phyloP scores from a whole-genome alignment of 2,888 invertebrate species.

The Mesorhabditis sp. region DNA sequence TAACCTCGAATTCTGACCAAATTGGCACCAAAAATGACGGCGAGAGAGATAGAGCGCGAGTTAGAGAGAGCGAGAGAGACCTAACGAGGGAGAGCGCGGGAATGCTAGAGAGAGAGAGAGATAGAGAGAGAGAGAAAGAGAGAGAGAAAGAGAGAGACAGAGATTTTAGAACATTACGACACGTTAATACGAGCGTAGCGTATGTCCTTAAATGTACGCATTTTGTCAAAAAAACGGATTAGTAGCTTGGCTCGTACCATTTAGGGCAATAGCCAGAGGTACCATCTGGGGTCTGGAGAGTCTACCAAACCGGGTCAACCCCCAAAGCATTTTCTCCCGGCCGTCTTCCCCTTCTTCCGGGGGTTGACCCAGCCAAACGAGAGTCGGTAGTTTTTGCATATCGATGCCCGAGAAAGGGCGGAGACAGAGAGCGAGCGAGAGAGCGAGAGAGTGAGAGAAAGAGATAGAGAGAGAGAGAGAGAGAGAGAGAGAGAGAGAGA shows the following conservation, averaged over 20 bases:
- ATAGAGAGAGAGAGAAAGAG: not conserved
- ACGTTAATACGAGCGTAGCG: slow-evolving; percentile 15
- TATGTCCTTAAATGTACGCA: slow-evolving; percentile 9
- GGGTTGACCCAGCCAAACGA: not conserved
- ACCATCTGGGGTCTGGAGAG: not conserved
- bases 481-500: slow-evolving; percentile 7
- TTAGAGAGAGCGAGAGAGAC: not conserved
- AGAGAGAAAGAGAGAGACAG: slow-evolving; percentile 11
- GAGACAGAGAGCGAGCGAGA: no score
- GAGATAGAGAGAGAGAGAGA: slow-evolving; percentile 1
- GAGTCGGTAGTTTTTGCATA: not conserved
- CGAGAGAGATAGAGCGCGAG: not conserved
- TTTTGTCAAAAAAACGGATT: slow-evolving; percentile 1
- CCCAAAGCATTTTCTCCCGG: not conserved
- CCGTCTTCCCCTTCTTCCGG: not conserved
- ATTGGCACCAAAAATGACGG: not conserved
- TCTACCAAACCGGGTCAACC: not conserved
- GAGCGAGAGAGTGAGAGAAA: no score
- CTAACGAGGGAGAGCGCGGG: not conserved
- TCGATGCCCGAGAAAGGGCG: not conserved
- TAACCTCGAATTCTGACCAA: not conserved
- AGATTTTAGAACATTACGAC: slow-evolving; percentile 12
- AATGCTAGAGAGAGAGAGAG: slow-evolving; percentile 13
- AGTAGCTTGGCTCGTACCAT: not conserved
- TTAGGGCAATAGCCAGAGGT: not conserved